Base-by-base conservation (phyloP, 1,140 invertebrate genomes). In the Halesus radiatus region DNA sequence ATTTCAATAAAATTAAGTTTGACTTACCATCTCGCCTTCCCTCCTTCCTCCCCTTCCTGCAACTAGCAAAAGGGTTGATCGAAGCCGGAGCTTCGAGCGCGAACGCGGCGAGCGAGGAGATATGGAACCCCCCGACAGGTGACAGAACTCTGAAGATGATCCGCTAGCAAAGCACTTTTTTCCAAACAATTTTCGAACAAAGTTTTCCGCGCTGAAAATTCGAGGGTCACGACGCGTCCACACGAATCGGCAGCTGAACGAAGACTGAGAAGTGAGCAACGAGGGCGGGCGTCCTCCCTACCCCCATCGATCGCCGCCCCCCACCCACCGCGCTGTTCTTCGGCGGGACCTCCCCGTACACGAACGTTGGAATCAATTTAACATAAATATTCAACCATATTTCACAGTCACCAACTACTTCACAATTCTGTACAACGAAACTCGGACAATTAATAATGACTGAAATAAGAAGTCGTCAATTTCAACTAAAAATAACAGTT, bases 121-220 rank as follows among this genome's bases (percentile, higher is more conserved):
- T 45, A 13, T 13, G 8, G 10, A 13, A 10, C 37, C 37, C 37
- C 37, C 13, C 37, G 37, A 45, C 37, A 45, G 37, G 37, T 45
- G 37, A 45, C 37, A 20, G 10, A 20, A 3, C 56, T 8, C 56
- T 4, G 56, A 60, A 20, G 56, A 23, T 20, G 37, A 45, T 45
- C 37, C 37, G 37, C 37, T 45, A 8, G 37, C 37, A 45, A 45
- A 45, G 37, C 37, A 45, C 37, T 45, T 45, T 45, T 45, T 45
- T 45, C 5, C 37, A 45, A 13, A 18, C 56, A 60, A 60, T 20
- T 60, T 23, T 7, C 18, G 56, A 45, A 45, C 37, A 45, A 60
- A 60, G 56, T 60, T 60, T 60, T 23, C 56, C 56, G 62, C 62
- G 62, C 62, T 22, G 37, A 45, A 66, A 29, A 22, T 66, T 18